A percentile compares a stretch with the other conserved stretches of the same genome.
These are phyloP conservation scores for Pardalotus punctatus DNA, from an alignment of 2,113 vertebrate genomes.

Conservation along the genomic window DNA sequence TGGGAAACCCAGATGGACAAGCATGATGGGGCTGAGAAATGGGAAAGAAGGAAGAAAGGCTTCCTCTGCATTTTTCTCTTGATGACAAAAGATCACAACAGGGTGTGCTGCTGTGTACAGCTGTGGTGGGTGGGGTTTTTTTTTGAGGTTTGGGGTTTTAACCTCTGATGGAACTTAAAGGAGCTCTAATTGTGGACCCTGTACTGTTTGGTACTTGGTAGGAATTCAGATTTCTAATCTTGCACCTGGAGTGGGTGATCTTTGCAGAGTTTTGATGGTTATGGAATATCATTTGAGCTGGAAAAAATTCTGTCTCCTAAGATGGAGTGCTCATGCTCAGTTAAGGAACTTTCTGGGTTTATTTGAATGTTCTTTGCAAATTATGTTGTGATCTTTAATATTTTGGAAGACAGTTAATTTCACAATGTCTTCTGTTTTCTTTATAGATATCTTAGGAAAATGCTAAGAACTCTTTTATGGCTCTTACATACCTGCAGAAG, in stretches of 20 bases:
- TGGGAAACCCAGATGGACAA: neutral
- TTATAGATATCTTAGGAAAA: neutral
- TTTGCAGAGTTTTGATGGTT: neutral
- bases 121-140: slow-evolving; percentile 22
- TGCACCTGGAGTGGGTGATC: neutral
- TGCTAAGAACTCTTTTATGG: neutral
- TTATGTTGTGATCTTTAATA: neutral
- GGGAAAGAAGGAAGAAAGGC: neutral
- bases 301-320: neutral
- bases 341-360: neutral
- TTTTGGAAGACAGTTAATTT: neutral
- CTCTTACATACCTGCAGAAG: neutral
- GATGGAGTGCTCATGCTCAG: fast-evolving
- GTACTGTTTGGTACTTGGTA: slow-evolving; percentile 21
- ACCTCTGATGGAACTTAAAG: slow-evolving; percentile 44
- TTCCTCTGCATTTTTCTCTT: slow-evolving; percentile 56
- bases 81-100: slow-evolving; percentile 8
- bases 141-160: slow-evolving; percentile 23
- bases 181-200: neutral
- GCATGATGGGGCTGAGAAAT: neutral
- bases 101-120: neutral
- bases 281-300: neutral
- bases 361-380: neutral
- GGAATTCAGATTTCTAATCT: slow-evolving; percentile 37
- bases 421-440: neutral